phyloP scores from a whole-genome alignment of 2,113 vertebrate genomes.

The Halcyon senegalensis region DNA sequence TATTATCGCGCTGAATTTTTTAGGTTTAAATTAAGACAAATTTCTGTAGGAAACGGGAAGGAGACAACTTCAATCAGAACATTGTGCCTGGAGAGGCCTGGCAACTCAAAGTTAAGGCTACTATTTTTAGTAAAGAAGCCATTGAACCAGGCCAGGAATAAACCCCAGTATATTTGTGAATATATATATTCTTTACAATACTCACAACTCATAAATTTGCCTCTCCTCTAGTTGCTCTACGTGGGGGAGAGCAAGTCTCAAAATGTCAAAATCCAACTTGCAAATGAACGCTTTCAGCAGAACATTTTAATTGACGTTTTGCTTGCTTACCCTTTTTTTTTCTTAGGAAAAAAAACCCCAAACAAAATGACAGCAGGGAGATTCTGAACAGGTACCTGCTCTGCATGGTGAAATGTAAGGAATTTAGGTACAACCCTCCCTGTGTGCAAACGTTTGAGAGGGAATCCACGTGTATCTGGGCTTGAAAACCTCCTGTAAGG shows the following conservation, averaged over 20 bases:
- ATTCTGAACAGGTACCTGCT: background rate
- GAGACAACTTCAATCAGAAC: background rate
- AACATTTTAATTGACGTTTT: background rate
- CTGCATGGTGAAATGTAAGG: background rate
- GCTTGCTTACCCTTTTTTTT: background rate
- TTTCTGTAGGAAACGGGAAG: background rate
- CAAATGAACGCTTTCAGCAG: background rate
- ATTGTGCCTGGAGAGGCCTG: background rate
- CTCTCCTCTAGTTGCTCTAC: background rate
- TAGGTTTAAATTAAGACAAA: background rate
- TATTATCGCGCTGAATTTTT: background rate
- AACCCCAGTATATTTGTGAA: background rate
- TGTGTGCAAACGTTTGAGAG: accelerated
- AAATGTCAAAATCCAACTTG: background rate
- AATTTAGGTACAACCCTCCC: accelerated
- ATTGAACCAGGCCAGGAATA: background rate
- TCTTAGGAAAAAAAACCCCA: background rate
- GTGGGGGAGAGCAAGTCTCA: background rate
- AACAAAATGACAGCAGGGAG: background rate
- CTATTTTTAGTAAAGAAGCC: background rate
- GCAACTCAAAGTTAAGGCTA: background rate
- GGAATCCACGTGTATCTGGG: background rate
- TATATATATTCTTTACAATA: background rate
- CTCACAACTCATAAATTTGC: background rate
- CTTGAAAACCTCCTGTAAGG: background rate